phyloP scores from a whole-genome alignment of 2,888 invertebrate species.

The Pycnomerus fuliginosus region DNA sequence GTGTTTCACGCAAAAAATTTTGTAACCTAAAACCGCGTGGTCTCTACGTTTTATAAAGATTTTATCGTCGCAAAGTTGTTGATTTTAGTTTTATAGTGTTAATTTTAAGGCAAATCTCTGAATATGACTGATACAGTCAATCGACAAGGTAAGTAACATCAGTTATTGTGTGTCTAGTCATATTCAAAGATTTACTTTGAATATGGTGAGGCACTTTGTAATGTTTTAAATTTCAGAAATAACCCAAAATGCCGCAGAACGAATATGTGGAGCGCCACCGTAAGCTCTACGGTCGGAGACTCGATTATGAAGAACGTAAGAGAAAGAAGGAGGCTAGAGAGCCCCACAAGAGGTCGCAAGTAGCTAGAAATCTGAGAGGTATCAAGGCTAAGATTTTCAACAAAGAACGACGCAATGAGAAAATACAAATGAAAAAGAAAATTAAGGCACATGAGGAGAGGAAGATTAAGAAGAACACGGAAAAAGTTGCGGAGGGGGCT shows the following conservation, averaged over 20 bases:
- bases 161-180: constrained; percentile 42
- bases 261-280: constrained; percentile 98
- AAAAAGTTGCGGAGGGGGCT: constrained; percentile 86
- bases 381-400: constrained; percentile 98
- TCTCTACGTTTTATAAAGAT: too few species aligned
- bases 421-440: constrained; percentile 98
- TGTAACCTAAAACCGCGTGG: too few species aligned
- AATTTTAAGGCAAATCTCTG: constrained; percentile 36
- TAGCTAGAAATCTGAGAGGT: constrained; percentile 89
- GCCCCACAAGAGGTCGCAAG: constrained; percentile 87
- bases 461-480: constrained; percentile 79
- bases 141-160: constrained; percentile 42
- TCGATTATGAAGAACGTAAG: constrained; percentile 97
- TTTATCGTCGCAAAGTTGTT: constrained; percentile 1
- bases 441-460: constrained; percentile 97
- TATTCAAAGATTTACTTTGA: constrained; percentile 50
- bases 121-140: constrained; percentile 48
- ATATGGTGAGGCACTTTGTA: constrained; percentile 42
- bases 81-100: background rate
- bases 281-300: constrained; percentile 91
- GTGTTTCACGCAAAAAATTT: too few species aligned
- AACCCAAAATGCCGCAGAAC: constrained; percentile 90
- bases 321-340: constrained; percentile 94
- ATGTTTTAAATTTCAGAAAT: constrained; percentile 26
- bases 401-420: constrained; percentile 94